phyloP scores from a whole-genome alignment of 2,888 invertebrate genomes.

The Pediacus dermestoides region DNA sequence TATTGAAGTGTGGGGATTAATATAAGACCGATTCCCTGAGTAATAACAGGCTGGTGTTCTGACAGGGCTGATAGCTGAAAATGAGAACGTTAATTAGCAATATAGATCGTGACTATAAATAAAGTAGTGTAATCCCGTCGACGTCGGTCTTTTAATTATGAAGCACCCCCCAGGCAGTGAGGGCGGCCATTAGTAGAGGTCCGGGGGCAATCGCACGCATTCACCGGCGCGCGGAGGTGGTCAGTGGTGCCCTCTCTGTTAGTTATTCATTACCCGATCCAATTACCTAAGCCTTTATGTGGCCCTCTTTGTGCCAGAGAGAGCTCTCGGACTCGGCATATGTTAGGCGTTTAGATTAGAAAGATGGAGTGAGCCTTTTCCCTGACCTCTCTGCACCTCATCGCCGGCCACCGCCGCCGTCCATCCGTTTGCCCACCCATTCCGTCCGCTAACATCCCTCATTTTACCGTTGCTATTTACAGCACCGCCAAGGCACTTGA shows the following conservation, averaged over 20 bases:
- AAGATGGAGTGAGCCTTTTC: constrained; percentile 18
- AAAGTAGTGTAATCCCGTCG: constrained; percentile 48
- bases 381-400: no score
- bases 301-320: constrained; percentile 33
- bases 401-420: constrained; percentile 15
- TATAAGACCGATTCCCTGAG: no score
- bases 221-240: constrained; percentile 24
- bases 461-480: constrained; percentile 17
- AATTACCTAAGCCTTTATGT: constrained; percentile 41
- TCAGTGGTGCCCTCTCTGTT: constrained; percentile 22
- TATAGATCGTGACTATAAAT: constrained; percentile 52
- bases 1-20: no score
- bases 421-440: constrained; percentile 5
- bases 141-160: constrained; percentile 49
- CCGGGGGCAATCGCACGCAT: constrained; percentile 31
- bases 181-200: constrained; percentile 39
- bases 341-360: constrained; percentile 22
- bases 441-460: constrained; percentile 11
- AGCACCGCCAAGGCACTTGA: constrained; percentile 20
- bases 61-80: constrained; percentile 45
- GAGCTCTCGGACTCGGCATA: constrained; percentile 15
- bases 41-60: constrained; percentile 37
- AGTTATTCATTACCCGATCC: constrained; percentile 41
- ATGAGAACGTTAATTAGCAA: constrained; percentile 50
- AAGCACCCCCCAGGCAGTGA: constrained; percentile 40